Base-by-base conservation (phyloP, 2,888 invertebrate genomes). In the Onthophagus sagittarius region DNA sequence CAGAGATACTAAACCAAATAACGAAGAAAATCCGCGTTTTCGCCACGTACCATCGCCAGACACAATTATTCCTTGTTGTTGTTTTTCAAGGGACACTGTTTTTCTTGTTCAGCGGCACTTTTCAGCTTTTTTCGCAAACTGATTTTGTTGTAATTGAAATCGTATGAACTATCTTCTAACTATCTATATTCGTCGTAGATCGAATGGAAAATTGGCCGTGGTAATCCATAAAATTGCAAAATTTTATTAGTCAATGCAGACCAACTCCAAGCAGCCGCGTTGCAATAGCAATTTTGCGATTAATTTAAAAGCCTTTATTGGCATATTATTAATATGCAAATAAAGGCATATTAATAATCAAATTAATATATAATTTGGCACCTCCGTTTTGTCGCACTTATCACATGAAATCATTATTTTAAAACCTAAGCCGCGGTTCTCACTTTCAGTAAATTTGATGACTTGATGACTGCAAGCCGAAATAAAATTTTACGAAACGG, bases 151-250 rank as follows among this genome's bases (percentile, higher is more conserved):
- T 70, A 31, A 69, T 70, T 15, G 33, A 13, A 70, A 74, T 73
- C 7, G 23, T 63, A 15, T 70, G 33, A 5, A 70, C 9, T 15
- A 73, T 5, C 70, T 71, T 75, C n/a, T n/a, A n/a, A n/a, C n/a
- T n/a, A n/a, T n/a, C n/a, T n/a, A n/a, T n/a, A n/a, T n/a, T n/a
- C n/a, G 62, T 73, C 75, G 63, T 75, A 74, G 72, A 72, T 72
- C 15, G 75, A 75, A 53, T 78, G 77, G 69, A 78, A 78, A 74
- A 79, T 74, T 70, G 76, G 76, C 33, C 76, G 76, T 31, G 79
- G 76, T 6, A 79, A 62, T 76, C 75, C 78, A 79, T 77, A 15
- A 78, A 76, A 0, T 77, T 77, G 69, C 78, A 79, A 73, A 79
- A 78, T 53, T 76, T 71, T 76, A 9, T 71, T 15, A 77, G 74